These are phyloP conservation scores for Tubulanus polymorphus DNA, from an alignment of 2,888 invertebrate genomes.

Conservation along the genomic window DNA sequence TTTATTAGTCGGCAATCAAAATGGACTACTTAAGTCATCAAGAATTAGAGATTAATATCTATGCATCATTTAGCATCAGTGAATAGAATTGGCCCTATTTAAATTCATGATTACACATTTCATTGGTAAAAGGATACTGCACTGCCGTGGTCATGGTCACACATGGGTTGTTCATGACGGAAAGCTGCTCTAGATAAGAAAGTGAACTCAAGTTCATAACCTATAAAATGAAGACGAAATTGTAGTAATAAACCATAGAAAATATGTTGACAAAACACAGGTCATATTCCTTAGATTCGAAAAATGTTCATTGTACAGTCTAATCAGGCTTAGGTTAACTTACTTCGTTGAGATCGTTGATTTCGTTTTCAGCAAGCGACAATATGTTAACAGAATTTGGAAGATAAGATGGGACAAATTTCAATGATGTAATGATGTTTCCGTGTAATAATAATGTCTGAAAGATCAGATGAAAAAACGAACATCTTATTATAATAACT, in stretches of 20 bases:
- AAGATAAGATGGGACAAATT: conserved; percentile 77
- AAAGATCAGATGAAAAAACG: conserved; percentile 18
- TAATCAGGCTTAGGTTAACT: conserved; percentile 42
- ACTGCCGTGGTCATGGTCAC: conserved; percentile 72
- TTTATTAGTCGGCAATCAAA: conserved; percentile 19
- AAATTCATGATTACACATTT: too few species aligned
- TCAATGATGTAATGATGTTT: conserved; percentile 77
- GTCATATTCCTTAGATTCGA: too few species aligned
- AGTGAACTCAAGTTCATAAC: conserved; percentile 76
- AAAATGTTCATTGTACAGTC: too few species aligned
- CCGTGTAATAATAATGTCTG: conserved; percentile 81
- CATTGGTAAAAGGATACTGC: conserved; percentile 56
- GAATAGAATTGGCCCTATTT: background rate
- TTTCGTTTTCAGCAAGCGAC: conserved; percentile 76
- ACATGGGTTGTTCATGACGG: conserved; percentile 83
- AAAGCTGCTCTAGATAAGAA: conserved; percentile 72
- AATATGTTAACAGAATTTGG: conserved; percentile 68
- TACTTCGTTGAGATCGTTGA: conserved; percentile 71
- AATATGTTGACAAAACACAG: too few species aligned
- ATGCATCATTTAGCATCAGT: too few species aligned
- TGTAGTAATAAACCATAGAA: background rate
- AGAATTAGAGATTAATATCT: background rate
- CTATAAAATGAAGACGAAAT: conserved; percentile 55
- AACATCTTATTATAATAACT: conserved; percentile 6
- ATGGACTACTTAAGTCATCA: background rate